A percentile compares a stretch with the other conserved stretches of the same genome.
Evolutionary conservation across 64 coral and sea anemone species (phyloP).

Genomic region (Cladopsammia gracilis): DNA sequence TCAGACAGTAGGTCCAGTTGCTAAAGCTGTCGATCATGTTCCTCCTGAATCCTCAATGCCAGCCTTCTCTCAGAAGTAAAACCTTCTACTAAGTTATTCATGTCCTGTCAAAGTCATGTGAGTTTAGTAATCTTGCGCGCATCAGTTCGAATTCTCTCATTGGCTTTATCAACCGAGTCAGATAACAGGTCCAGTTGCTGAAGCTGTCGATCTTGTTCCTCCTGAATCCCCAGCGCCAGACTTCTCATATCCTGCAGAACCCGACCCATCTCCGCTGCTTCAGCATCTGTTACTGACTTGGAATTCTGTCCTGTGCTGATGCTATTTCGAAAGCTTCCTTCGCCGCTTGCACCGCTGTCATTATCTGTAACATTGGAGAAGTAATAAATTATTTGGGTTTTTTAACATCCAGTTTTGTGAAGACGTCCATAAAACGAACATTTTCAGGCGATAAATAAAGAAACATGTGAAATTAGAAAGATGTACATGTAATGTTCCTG

Average conservation of each 20-base stretch:
- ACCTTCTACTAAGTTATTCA: neutral
- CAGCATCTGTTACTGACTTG: slow-evolving; percentile 72
- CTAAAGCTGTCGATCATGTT: no score
- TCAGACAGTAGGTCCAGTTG: no score
- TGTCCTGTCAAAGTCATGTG: neutral
- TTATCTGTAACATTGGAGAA: neutral
- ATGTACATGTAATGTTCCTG: no score
- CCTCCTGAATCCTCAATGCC: no score
- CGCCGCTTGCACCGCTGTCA: neutral
- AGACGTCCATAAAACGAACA: neutral
- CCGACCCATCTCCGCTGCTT: slow-evolving; percentile 81
- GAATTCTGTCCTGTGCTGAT: neutral
- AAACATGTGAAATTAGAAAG: no score
- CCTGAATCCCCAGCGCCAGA: slow-evolving; percentile 88
- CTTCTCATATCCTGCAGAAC: slow-evolving; percentile 84
- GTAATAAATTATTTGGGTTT: no score
- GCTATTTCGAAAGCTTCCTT: neutral
- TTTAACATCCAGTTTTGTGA: neutral
- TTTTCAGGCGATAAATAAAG: no score
- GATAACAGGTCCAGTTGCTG: slow-evolving; percentile 82
- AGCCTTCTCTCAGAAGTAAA: no score
- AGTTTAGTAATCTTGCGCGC: slow-evolving; percentile 64
- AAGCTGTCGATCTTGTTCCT: slow-evolving; percentile 87
- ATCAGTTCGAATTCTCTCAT: slow-evolving; percentile 84
- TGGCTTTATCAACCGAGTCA: slow-evolving; percentile 93